phyloP scores from a whole-genome alignment of 2,797 vertebrate species.

The Iguana delicatissima region DNA sequence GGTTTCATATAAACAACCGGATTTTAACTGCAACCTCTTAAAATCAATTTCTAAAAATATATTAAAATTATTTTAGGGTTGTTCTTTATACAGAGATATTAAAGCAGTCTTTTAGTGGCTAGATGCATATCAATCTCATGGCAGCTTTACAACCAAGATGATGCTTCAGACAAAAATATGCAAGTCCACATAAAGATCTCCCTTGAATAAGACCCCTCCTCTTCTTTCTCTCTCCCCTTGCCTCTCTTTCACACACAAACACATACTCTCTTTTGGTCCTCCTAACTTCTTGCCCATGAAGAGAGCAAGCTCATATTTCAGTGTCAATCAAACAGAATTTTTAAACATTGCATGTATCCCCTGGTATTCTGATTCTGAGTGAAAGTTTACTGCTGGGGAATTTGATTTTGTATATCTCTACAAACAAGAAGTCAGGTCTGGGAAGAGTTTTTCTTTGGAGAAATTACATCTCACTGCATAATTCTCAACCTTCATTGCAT shows the following conservation, averaged over 20 bases:
- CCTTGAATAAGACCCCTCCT: neutral
- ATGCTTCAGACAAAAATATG: conserved; percentile 5
- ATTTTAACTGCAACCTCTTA: neutral
- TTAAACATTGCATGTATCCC: conserved; percentile 37
- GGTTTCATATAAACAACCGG: neutral
- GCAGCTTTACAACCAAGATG: neutral
- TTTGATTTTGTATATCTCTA: conserved; percentile 51
- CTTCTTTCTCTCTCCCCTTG: no score
- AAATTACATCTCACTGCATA: conserved; percentile 25
- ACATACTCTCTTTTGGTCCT: neutral
- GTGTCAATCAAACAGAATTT: conserved; percentile 27
- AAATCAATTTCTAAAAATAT: neutral
- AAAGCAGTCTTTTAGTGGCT: neutral
- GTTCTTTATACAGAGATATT: neutral
- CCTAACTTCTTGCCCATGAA: neutral
- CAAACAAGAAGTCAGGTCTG: conserved; percentile 55
- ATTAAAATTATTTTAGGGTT: neutral
- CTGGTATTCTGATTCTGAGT: conserved; percentile 23
- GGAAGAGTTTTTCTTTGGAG: conserved; percentile 64
- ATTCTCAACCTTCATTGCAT: conserved; percentile 60
- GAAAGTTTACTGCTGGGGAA: conserved; percentile 30
- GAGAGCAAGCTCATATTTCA: neutral
- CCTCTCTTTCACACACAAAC: neutral
- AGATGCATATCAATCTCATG: neutral
- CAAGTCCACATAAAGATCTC: neutral